Conservation (phyloP, 2,113 vertebrate genomes). For the Pipa parva region DNA sequence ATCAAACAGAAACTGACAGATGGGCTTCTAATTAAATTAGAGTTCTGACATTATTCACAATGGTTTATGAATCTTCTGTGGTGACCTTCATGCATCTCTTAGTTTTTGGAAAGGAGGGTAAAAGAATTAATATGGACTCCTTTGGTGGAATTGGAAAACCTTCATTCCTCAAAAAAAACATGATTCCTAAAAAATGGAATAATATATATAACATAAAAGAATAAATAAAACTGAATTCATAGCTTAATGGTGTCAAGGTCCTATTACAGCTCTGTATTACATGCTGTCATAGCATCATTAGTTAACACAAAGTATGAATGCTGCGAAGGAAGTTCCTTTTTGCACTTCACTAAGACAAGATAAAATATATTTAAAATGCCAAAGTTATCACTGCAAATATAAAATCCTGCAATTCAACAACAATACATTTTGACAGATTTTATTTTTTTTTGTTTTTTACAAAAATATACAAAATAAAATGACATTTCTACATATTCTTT, state of each 20-base stretch:
- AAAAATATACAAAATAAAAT: too few relatives aligned
- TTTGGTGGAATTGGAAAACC: constrained; percentile 12
- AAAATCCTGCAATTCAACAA: too few relatives aligned
- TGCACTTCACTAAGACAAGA: background rate
- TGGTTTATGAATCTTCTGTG: constrained; percentile 72
- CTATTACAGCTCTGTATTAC: too few relatives aligned
- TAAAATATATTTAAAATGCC: background rate
- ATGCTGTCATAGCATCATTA: too few relatives aligned
- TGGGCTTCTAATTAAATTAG: constrained; percentile 98
- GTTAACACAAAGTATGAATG: background rate
- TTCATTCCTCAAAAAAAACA: too few relatives aligned
- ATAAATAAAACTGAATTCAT: background rate
- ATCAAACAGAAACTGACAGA: constrained; percentile 98
- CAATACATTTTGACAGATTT: too few relatives aligned
- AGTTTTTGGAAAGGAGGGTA: constrained; percentile 38
- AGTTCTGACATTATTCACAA: constrained; percentile 90
- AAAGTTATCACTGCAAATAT: too few relatives aligned
- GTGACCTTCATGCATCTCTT: constrained; percentile 84
- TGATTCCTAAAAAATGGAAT: too few relatives aligned
- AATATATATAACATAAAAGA: background rate
- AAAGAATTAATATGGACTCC: constrained; percentile 38
- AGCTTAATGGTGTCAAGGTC: background rate
- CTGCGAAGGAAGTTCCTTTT: background rate
- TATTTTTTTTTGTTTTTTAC: too few relatives aligned
- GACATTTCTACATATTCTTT: too few relatives aligned